Evolutionary conservation across 2,797 vertebrate species (phyloP).

Genomic region (Halcyon badia): DNA sequence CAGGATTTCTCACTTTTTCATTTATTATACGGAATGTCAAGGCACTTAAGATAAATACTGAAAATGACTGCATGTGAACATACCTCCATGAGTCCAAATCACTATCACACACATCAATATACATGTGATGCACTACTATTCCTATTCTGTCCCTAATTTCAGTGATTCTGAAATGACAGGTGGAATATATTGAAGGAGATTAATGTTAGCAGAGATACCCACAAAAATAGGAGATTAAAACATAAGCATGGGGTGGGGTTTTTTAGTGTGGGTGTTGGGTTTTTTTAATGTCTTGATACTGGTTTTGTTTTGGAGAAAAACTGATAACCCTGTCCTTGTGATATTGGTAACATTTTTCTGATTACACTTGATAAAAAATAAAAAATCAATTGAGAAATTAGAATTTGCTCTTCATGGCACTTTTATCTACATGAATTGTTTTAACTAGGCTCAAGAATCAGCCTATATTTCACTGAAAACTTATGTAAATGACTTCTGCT

Average conservation of each 20-base stretch:
- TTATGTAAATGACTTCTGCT: not conserved
- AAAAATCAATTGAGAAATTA: not conserved
- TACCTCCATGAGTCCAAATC: not conserved
- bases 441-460: not conserved
- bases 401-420: not conserved
- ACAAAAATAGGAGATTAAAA: not conserved
- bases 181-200: not conserved
- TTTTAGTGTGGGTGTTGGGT: not conserved
- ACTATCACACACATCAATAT: not conserved
- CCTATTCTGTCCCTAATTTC: not conserved
- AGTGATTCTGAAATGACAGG: not conserved
- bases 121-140: not conserved
- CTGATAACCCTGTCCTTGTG: not conserved
- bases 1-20: not conserved
- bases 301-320: not conserved
- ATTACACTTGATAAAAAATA: not conserved
- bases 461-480: not conserved
- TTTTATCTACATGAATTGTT: not conserved
- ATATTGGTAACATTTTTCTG: not conserved
- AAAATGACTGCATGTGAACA: not conserved
- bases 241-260: not conserved
- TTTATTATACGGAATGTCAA: accelerated
- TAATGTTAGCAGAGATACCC: not conserved
- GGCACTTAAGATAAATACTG: not conserved
- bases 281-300: not conserved